Percentiles rank a stretch among this genome's conserved stretches.
phyloP scores from a whole-genome alignment of 64 coral and sea anemone genomes.

The Exaiptasia diaphana region DNA sequence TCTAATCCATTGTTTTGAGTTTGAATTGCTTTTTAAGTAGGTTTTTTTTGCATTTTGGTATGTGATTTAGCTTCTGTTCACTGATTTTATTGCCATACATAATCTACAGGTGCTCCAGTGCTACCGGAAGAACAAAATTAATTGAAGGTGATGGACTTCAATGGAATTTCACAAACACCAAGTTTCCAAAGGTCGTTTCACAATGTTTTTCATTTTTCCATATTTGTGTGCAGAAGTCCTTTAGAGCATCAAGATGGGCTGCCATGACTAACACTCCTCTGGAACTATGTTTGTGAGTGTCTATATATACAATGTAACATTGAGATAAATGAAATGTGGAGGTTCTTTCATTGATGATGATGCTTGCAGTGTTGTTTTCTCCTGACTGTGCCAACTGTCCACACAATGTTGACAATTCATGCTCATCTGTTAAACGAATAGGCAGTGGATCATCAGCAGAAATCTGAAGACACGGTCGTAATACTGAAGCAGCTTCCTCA shows the following conservation, averaged over 20 bases:
- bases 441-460: constrained; percentile 18
- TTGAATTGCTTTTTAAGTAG: no score
- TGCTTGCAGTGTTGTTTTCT: not conserved
- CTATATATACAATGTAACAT: constrained; percentile 1
- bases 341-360: constrained; percentile 44
- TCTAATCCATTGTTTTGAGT: no score
- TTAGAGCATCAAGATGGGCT: not conserved
- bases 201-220: constrained; percentile 25
- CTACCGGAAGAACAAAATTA: no score
- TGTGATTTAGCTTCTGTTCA: no score
- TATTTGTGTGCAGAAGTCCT: constrained; percentile 29
- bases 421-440: constrained; percentile 33
- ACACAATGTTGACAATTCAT: constrained; percentile 4
- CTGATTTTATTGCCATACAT: no score
- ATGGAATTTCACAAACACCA: constrained; percentile 3
- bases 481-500: constrained; percentile 42
- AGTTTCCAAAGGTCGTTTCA: constrained; percentile 29
- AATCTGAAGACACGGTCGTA: constrained; percentile 3
- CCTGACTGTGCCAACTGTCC: constrained; percentile 16
- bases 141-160: no score
- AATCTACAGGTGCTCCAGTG: no score
- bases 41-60: no score
- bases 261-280: not conserved
- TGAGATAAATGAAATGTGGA: constrained; percentile 4
- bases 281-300: constrained; percentile 20